Base-by-base conservation (phyloP, 2,797 vertebrate genomes). In the Crocidura indochinensis region DNA sequence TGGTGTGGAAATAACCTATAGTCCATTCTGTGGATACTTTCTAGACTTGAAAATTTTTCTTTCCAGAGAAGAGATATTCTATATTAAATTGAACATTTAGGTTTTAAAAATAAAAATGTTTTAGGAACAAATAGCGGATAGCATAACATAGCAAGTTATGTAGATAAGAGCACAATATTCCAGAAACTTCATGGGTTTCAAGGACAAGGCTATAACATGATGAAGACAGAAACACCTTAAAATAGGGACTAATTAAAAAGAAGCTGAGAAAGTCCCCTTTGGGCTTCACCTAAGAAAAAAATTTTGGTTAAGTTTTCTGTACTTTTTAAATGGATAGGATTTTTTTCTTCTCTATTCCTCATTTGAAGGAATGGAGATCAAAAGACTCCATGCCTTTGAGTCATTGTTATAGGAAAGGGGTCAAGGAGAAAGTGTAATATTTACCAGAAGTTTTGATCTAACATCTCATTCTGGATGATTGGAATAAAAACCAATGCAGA, bases 41-140 rank as follows among this genome's bases (percentile, higher is more conserved):
- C 44, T 87, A 94, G 91, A 90, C 49, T 67, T 92, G 68, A 91
- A 94, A 89, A 51, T 67, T 49, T 76, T 88, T 10, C 51, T 87
- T 60, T 68, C 68, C 0, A 44, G 84, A 92, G 78, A 26, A 27
- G 64, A 60, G 62, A 84, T 76, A 69, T 73, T 87, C 84, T 91
- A 93, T 90, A 93, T 90, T 87, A 95, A 90, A 82, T 87, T 93
- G 95, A 94, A 75, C 91, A 87, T 81, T 94, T 88, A 92, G 27
- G 75, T 91, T 95, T 91, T 75, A 47, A 95, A 96, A 92, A 72
- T 82, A 93, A 38, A 38, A 38, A 90, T 92, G 88, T 84, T 92
- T 94, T 93, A 74, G 60, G 89, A 82, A 74, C 27, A 89, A 88
- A 46, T 77, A 69, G 90, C 92, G 94, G 94, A 88, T 93, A 96